These are phyloP conservation scores for Hystrix brachyura DNA, from an alignment of 2,113 vertebrate genomes.

Conservation along the genomic window DNA sequence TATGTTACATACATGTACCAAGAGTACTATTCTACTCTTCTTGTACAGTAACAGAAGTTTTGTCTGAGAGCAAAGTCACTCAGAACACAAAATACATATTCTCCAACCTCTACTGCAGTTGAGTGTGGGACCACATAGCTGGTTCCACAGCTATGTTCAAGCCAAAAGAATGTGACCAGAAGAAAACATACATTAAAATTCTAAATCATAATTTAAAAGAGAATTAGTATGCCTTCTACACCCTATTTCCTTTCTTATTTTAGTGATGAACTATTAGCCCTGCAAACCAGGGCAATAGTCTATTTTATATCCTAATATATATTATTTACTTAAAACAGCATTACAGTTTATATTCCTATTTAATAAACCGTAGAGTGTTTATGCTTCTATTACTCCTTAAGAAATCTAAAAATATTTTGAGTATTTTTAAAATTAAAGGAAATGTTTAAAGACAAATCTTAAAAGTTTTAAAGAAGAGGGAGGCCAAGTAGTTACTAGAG, in stretches of 20 bases:
- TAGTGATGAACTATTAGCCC: neutral
- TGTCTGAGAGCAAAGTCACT: neutral
- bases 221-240: neutral
- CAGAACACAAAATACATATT: neutral
- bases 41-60: neutral
- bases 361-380: neutral
- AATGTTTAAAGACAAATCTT: slow-evolving; percentile 43
- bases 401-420: slow-evolving; percentile 18
- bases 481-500: neutral
- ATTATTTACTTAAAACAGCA: neutral
- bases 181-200: slow-evolving; percentile 11
- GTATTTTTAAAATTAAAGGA: neutral
- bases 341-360: slow-evolving; percentile 22
- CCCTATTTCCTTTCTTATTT: neutral
- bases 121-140: neutral
- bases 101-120: neutral
- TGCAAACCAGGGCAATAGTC: neutral
- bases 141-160: neutral
- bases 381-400: slow-evolving; percentile 8
- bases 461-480: neutral
- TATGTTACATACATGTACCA: neutral
- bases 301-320: neutral
- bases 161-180: neutral
- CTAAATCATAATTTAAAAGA: neutral
- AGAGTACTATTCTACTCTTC: neutral